phyloP scores from a whole-genome alignment of 2,797 vertebrate genomes.

The Eulemur rubriventer region DNA sequence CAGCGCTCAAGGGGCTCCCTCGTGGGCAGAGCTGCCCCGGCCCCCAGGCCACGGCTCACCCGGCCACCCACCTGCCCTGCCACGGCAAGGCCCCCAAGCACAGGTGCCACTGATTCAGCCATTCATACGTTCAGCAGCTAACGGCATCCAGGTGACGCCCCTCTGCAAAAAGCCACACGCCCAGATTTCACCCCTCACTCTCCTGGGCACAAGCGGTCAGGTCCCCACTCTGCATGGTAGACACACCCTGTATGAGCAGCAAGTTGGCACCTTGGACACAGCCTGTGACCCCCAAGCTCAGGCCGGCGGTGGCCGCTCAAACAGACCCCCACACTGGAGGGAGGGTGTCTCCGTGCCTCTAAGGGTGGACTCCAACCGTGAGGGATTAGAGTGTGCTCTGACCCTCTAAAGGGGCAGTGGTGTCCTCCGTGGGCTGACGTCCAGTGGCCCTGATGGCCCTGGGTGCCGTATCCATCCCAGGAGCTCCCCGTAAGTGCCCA shows the following conservation, averaged over 20 bases:
- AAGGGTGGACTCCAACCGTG: neutral
- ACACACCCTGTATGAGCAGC: fast-evolving
- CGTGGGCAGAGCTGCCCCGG: neutral
- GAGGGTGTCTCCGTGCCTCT: neutral
- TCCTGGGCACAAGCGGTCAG: neutral
- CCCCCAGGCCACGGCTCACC: neutral
- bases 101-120: fast-evolving
- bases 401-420: neutral
- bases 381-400: fast-evolving
- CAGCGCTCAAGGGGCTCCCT: neutral
- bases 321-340: neutral
- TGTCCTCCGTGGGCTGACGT: fast-evolving
- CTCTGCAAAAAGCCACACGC: neutral
- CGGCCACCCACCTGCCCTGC: fast-evolving
- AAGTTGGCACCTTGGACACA: fast-evolving
- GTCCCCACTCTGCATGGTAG: neutral
- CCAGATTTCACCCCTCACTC: fast-evolving
- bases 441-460: fast-evolving
- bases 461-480: fast-evolving
- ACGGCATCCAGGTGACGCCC: fast-evolving
- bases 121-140: neutral
- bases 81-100: fast-evolving
- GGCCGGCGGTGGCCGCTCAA: fast-evolving
- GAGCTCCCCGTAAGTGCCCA: neutral
- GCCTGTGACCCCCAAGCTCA: fast-evolving